These are phyloP conservation scores for Fregata magnificens DNA, from an alignment of 2,113 vertebrate species.

Conservation along the genomic window DNA sequence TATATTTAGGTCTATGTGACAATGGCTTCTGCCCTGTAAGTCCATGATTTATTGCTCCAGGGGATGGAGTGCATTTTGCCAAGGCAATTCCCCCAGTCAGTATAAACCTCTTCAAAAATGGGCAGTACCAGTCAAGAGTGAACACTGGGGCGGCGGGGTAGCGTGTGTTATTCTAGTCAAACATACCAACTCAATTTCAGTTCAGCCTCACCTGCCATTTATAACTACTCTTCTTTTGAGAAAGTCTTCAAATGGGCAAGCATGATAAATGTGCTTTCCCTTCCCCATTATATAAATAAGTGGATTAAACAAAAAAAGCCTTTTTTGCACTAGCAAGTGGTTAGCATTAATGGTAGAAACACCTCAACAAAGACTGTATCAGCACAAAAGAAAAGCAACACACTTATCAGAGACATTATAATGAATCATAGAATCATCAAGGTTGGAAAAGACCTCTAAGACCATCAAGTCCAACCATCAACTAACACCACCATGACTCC, in stretches of 20 bases:
- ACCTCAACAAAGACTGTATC: neutral
- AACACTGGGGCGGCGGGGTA: neutral
- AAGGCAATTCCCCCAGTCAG: neutral
- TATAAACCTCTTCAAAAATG: neutral
- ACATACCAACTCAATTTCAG: neutral
- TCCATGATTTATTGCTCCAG: neutral
- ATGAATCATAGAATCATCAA: too few species aligned
- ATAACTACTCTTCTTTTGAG: neutral
- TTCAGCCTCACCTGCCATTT: neutral
- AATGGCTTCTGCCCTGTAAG: neutral
- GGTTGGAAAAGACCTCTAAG: too few species aligned
- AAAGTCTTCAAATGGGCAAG: neutral
- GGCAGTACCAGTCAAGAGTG: neutral
- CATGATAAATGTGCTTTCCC: neutral
- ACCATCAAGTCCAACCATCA: too few species aligned
- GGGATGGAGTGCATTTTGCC: neutral
- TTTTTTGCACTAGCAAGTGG: neutral
- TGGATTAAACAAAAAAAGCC: neutral
- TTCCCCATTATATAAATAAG: neutral
- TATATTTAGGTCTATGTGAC: neutral
- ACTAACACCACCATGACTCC: too few species aligned
- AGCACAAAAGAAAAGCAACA: neutral
- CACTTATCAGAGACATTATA: neutral
- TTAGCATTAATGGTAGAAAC: neutral
- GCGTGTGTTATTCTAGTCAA: neutral